These are phyloP conservation scores for Plecotus auritus DNA, from an alignment of 2,113 vertebrate species.

Conservation along the genomic window DNA sequence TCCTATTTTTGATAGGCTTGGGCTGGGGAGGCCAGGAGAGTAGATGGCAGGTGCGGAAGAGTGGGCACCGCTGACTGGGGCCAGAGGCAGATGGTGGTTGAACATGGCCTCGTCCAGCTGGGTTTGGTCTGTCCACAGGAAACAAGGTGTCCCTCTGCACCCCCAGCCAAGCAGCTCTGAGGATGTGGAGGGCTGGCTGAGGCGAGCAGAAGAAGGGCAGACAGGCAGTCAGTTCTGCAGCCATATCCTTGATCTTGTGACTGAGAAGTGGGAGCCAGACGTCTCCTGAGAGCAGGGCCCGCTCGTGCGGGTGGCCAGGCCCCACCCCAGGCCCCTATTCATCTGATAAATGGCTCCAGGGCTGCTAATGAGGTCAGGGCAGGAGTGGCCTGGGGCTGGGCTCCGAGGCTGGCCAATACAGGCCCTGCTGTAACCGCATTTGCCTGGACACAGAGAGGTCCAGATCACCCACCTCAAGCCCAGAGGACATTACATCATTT, in stretches of 20 bases:
- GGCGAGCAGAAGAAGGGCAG: neutral
- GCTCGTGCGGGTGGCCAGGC: neutral
- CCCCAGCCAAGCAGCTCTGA: neutral
- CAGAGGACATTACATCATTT: conserved; percentile 70
- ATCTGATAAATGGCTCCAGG: conserved; percentile 59
- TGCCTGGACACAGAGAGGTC: conserved; percentile 17
- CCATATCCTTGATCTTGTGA: neutral
- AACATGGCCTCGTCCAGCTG: neutral
- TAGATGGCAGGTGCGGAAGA: neutral
- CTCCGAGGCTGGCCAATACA: conserved; percentile 5
- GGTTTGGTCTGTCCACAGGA: neutral
- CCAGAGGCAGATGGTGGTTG: conserved; percentile 32
- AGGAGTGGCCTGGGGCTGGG: neutral
- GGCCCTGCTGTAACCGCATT: conserved; percentile 52
- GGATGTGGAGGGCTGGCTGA: neutral
- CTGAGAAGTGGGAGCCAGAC: neutral
- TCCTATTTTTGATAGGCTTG: conserved; percentile 60
- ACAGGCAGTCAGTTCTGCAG: neutral
- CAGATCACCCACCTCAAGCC: conserved; percentile 50
- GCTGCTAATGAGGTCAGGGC: conserved; percentile 60
- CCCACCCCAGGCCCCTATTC: conserved; percentile 6
- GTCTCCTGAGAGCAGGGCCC: neutral
- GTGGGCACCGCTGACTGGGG: neutral
- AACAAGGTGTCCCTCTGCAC: neutral
- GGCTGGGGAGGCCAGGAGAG: neutral